Evolutionary conservation across 1,140 invertebrate species (phyloP).

Genomic region (Homalodisca vitripennis): DNA sequence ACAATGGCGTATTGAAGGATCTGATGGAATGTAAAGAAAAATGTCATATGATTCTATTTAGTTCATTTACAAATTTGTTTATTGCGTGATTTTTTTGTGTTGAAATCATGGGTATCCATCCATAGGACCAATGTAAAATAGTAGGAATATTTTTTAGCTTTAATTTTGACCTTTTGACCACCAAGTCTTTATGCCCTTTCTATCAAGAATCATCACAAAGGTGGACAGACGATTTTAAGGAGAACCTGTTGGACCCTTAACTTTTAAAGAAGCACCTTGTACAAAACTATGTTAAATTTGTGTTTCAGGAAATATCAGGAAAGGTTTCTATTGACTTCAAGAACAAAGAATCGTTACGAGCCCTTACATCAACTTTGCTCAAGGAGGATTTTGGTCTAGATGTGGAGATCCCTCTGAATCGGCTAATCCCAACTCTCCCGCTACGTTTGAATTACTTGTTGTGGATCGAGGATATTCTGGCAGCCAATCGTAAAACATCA

Average conservation of each 20-base stretch:
- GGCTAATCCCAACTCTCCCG: constrained; percentile 88
- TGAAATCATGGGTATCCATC: too few species aligned
- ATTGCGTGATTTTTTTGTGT: too few species aligned
- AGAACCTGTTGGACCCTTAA: constrained; percentile 13
- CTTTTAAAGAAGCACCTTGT: background rate
- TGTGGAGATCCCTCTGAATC: constrained; percentile 77
- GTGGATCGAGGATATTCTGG: constrained; percentile 86
- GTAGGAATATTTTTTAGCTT: too few species aligned
- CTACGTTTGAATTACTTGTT: constrained; percentile 92
- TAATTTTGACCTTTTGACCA: too few species aligned
- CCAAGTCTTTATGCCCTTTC: too few species aligned
- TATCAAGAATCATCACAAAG: constrained; percentile 1
- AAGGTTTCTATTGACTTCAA: constrained; percentile 84
- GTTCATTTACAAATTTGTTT: too few species aligned
- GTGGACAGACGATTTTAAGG: constrained; percentile 18
- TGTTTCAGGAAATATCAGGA: constrained; percentile 66
- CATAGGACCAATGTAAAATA: too few species aligned
- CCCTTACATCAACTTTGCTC: constrained; percentile 77
- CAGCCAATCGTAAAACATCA: constrained; percentile 49
- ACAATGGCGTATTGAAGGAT: too few species aligned
- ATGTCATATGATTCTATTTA: too few species aligned
- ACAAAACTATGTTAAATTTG: background rate
- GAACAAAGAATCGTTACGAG: constrained; percentile 69
- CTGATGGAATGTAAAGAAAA: too few species aligned
- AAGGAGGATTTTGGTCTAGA: constrained; percentile 84